Percentiles rank a stretch among this genome's conserved stretches.
Conservation (phyloP, 2,888 invertebrate species). For the Uropetala carovei region DNA sequence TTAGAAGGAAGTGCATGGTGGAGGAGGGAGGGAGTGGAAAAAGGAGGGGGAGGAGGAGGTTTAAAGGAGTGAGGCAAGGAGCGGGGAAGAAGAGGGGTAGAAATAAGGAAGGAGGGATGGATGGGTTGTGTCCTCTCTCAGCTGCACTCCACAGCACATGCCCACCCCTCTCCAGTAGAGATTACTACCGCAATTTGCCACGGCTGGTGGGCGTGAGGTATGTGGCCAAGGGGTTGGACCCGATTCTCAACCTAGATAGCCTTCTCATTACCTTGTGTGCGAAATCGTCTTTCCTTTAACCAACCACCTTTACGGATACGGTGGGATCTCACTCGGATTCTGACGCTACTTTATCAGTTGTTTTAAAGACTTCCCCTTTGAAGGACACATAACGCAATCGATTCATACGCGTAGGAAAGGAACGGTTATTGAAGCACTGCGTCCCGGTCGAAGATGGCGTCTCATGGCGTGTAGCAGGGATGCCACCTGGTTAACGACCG, state of each 20-base stretch:
- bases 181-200: conserved; percentile 62
- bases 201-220: conserved; percentile 61
- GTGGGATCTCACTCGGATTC: background rate
- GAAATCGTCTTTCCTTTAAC: conserved; percentile 37
- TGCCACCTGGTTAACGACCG: too few species aligned
- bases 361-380: background rate
- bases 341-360: background rate
- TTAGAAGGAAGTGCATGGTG: conserved; percentile 16
- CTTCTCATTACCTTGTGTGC: conserved; percentile 50
- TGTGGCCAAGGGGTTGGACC: conserved; percentile 58
- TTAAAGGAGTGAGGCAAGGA: background rate
- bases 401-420: background rate
- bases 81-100: conserved; percentile 5
- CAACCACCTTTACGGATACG: background rate
- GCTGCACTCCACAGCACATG: background rate
- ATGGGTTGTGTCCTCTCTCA: background rate
- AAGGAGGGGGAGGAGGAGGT: background rate
- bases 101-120: background rate
- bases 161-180: conserved; percentile 35
- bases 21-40: background rate
- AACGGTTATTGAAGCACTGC: too few species aligned
- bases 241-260: conserved; percentile 50
- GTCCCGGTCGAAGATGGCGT: too few species aligned
- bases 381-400: background rate
- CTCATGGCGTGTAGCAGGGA: too few species aligned